These are phyloP conservation scores for Platycheirus rosarum DNA, from an alignment of 2,888 invertebrate species.

Conservation along the genomic window DNA sequence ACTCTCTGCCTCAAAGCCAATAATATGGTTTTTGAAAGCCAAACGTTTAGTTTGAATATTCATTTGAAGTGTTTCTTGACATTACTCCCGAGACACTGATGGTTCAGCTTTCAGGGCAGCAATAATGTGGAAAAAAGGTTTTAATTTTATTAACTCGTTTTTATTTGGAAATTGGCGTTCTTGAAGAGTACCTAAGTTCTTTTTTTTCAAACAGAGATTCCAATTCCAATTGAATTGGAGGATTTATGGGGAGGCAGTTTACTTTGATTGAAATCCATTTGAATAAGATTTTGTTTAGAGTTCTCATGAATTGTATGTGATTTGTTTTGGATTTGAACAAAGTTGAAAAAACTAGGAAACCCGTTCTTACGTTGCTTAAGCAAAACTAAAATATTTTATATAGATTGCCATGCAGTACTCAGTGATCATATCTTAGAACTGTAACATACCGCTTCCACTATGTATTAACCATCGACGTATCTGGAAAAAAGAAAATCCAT, in stretches of 20 bases:
- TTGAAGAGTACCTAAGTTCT: background rate
- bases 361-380: too few species aligned
- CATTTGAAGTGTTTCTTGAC: constrained; percentile 28
- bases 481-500: too few species aligned
- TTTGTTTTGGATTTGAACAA: too few species aligned
- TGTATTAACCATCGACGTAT: too few species aligned
- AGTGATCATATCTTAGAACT: too few species aligned
- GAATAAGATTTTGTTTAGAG: constrained; percentile 16
- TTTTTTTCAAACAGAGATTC: background rate
- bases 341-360: too few species aligned
- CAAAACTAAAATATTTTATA: too few species aligned
- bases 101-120: background rate
- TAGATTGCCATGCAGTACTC: too few species aligned
- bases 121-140: constrained; percentile 15
- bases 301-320: too few species aligned
- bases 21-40: background rate
- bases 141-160: constrained; percentile 33
- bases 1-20: background rate
- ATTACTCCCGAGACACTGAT: constrained; percentile 8
- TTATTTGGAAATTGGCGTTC: constrained; percentile 4
- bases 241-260: constrained; percentile 11
- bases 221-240: constrained; percentile 13
- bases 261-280: constrained; percentile 16
- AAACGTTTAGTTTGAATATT: constrained; percentile 63
- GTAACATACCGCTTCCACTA: too few species aligned